Evolutionary conservation across 2,888 invertebrate species (phyloP).

Genomic region (Rhabditophanes sp.): DNA sequence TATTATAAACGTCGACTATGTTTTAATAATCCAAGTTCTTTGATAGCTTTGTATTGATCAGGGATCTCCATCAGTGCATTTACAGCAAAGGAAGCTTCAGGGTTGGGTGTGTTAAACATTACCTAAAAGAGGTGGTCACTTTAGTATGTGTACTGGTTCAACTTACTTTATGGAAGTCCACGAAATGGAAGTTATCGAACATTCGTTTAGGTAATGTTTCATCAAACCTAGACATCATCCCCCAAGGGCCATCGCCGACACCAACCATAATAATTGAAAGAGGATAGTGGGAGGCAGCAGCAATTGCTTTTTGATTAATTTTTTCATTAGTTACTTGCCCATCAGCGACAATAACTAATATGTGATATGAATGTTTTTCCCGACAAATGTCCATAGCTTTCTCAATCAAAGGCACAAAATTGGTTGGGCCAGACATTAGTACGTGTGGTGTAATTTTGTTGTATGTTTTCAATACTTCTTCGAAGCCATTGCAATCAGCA

Average conservation of each 20-base stretch:
- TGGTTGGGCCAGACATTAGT: slow-evolving; percentile 49
- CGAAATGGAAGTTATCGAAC: slow-evolving; percentile 51
- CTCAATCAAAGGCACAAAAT: slow-evolving; percentile 49
- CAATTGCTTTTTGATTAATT: slow-evolving; percentile 47
- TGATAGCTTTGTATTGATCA: slow-evolving; percentile 46
- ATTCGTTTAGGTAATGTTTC: slow-evolving; percentile 47
- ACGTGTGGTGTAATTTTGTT: slow-evolving; percentile 46
- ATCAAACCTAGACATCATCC: slow-evolving; percentile 49
- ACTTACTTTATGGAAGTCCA: slow-evolving; percentile 47
- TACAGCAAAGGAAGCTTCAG: slow-evolving; percentile 47
- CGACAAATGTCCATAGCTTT: slow-evolving; percentile 43
- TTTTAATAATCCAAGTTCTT: slow-evolving; percentile 38
- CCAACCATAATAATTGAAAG: slow-evolving; percentile 50
- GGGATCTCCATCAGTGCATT: slow-evolving; percentile 51
- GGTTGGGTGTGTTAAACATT: slow-evolving; percentile 42
- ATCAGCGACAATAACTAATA: slow-evolving; percentile 49
- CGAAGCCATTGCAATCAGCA: slow-evolving; percentile 45
- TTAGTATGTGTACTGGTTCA: not conserved
- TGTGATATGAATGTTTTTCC: slow-evolving; percentile 47
- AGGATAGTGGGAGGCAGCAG: slow-evolving; percentile 49
- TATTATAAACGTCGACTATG: slow-evolving; percentile 26
- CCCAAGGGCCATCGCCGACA: slow-evolving; percentile 50
- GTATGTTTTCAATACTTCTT: slow-evolving; percentile 48
- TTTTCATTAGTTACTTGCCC: slow-evolving; percentile 50
- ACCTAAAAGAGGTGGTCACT: slow-evolving; percentile 28